Percentiles rank a stretch among this genome's conserved stretches.
These are phyloP conservation scores for Choreutis nemorana DNA, from an alignment of 2,888 invertebrate genomes.

Conservation along the genomic window DNA sequence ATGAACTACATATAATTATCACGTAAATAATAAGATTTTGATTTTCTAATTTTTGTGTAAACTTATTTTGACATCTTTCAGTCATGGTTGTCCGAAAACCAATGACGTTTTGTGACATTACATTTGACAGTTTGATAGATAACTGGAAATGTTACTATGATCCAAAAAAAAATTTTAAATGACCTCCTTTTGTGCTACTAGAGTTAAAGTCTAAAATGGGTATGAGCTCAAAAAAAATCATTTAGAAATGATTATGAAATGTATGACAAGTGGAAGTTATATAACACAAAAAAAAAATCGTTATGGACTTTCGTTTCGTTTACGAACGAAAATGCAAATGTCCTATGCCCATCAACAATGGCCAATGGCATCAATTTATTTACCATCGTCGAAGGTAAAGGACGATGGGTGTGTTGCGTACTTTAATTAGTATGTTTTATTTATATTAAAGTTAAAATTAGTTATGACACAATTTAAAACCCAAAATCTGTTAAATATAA, in stretches of 20 bases:
- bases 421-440: conserved; percentile 8
- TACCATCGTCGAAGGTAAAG: conserved; percentile 49
- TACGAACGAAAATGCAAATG: conserved; percentile 13
- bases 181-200: no score
- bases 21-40: conserved; percentile 55
- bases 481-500: neutral
- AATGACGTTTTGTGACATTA: no score
- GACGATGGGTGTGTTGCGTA: conserved; percentile 55
- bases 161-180: no score
- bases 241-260: conserved; percentile 27
- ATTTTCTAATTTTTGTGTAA: conserved; percentile 52
- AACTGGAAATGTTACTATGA: no score
- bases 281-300: no score
- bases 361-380: conserved; percentile 36
- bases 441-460: neutral
- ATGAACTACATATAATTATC: conserved; percentile 36
- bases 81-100: no score
- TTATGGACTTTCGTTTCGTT: no score
- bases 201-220: no score
- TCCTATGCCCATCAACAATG: no score
- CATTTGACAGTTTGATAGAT: no score
- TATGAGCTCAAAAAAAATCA: conserved; percentile 51
- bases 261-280: no score
- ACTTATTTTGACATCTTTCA: conserved; percentile 62
- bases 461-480: neutral